Evolutionary conservation across 2,113 vertebrate species (phyloP), one percentile per base, ranked within the genome.

Genomic region (Dryoscopus gambensis): DNA sequence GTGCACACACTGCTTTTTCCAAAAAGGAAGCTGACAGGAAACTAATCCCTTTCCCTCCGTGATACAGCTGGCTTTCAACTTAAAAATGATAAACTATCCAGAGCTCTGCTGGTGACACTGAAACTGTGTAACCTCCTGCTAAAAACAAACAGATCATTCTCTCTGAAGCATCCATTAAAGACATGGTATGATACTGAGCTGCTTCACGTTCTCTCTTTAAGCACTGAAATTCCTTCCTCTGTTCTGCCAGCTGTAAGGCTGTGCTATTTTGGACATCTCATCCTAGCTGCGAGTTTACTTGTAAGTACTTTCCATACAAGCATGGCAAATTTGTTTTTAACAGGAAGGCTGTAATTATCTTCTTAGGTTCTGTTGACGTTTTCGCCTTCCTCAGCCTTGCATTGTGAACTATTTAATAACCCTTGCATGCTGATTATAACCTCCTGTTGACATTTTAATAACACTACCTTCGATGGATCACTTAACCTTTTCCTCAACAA

Each of bases 11-110:
- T 42, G 70, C 49, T 88, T 97, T 94, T 96, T 96, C 96, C 94
- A 79, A 69, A 95, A 81, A 92, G 96, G 95, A 97, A 96, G 79
- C 4, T 93, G 89, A 92, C 96, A 96, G 96, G 96, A 97, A 97
- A 76, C 91, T 76, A 96, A 96, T 89, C 81, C 82, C 81, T 75
- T 95, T 90, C 78, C 89, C 77, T 93, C 50, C 1, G 6, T 63
- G 79, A 80, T 81, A 83, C 94, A 97, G 93, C 60, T 96, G 93
- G 70, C 81, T 89, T 97, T 97, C 89, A 74, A 91, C 75, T 93
- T 85, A 56, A 84, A 82, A 79, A 88, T 78, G 35, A 93, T 39
- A 79, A 84, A 94, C 44, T 75, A 73, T 4, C 33, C 74, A 30
- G 42, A 70, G 53, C 37, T 94, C 88, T 89, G 63, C 64, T 15